These are phyloP conservation scores for Cheilosia vernalis DNA, from an alignment of 2,888 invertebrate species.

Conservation along the genomic window DNA sequence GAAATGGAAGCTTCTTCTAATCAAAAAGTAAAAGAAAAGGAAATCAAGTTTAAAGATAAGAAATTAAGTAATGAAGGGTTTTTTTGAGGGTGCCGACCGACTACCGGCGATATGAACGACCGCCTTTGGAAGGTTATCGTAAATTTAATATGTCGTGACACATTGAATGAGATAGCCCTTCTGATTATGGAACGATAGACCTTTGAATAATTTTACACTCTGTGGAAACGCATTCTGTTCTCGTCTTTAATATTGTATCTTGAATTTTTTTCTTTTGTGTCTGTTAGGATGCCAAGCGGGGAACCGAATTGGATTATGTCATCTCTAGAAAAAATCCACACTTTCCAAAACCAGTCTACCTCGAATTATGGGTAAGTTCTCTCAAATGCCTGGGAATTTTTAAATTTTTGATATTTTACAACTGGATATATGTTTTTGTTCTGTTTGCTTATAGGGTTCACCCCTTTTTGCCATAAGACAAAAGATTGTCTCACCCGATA, in stretches of 20 bases:
- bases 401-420: neutral
- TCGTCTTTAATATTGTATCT: slow-evolving; percentile 11
- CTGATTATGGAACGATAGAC: slow-evolving; percentile 24
- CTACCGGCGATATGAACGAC: slow-evolving; percentile 40
- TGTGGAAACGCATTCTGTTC: slow-evolving; percentile 7
- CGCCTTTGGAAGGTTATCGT: slow-evolving; percentile 40
- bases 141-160: slow-evolving; percentile 60
- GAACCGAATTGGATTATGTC: slow-evolving; percentile 92
- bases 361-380: slow-evolving; percentile 91
- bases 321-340: slow-evolving; percentile 91
- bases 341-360: slow-evolving; percentile 90
- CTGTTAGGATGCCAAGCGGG: slow-evolving; percentile 89
- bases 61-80: slow-evolving; percentile 53
- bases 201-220: slow-evolving; percentile 33
- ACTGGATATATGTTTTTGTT: neutral
- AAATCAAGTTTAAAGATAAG: slow-evolving; percentile 22
- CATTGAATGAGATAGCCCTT: slow-evolving; percentile 30
- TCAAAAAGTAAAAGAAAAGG: neutral
- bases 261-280: slow-evolving; percentile 6
- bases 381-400: neutral
- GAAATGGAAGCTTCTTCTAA: slow-evolving; percentile 23
- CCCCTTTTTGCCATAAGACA: slow-evolving; percentile 91
- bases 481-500: slow-evolving; percentile 89
- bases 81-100: slow-evolving; percentile 12
- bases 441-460: slow-evolving; percentile 85